These are phyloP conservation scores for Sinosuthora webbiana DNA, from an alignment of 2,113 vertebrate genomes.

Conservation along the genomic window DNA sequence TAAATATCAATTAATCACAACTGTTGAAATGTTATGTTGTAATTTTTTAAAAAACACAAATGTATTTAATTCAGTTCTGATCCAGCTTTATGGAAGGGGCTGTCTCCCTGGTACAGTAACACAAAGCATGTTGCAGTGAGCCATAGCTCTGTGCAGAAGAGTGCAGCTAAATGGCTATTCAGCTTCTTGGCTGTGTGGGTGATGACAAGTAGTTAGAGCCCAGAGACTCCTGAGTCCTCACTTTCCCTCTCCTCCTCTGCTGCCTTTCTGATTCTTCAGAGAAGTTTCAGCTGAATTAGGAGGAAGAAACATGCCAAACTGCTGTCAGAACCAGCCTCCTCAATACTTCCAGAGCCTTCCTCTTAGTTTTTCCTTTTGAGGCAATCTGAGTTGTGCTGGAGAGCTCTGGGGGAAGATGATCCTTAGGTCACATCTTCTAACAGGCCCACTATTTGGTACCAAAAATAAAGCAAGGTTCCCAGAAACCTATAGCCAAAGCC, in stretches of 20 bases:
- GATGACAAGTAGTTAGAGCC: slow-evolving; percentile 49
- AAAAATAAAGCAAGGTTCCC: not conserved
- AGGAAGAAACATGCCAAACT: slow-evolving; percentile 17
- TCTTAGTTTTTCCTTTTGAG: not conserved
- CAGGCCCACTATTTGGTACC: not conserved
- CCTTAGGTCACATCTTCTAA: not conserved
- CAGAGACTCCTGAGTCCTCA: slow-evolving; percentile 14
- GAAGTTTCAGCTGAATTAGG: slow-evolving; percentile 5
- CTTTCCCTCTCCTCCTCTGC: slow-evolving; percentile 11
- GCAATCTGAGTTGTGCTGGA: not conserved
- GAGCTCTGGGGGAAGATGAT: not conserved
- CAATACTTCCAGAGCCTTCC: not conserved
- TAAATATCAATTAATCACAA: slow-evolving; percentile 62
- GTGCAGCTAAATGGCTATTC: slow-evolving; percentile 5
- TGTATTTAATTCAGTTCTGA: slow-evolving; percentile 56
- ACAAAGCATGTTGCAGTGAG: slow-evolving; percentile 3
- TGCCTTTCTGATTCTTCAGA: slow-evolving; percentile 14
- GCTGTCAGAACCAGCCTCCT: not conserved
- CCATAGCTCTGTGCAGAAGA: not conserved
- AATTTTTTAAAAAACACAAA: slow-evolving; percentile 43
- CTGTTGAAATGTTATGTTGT: slow-evolving; percentile 61
- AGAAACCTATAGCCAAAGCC: not conserved
- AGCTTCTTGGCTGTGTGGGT: slow-evolving; percentile 28
- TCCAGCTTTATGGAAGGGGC: not conserved
- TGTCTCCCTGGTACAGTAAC: slow-evolving; percentile 26